Evolutionary conservation across 2,113 vertebrate species (phyloP).

Genomic region (Apus apus): DNA sequence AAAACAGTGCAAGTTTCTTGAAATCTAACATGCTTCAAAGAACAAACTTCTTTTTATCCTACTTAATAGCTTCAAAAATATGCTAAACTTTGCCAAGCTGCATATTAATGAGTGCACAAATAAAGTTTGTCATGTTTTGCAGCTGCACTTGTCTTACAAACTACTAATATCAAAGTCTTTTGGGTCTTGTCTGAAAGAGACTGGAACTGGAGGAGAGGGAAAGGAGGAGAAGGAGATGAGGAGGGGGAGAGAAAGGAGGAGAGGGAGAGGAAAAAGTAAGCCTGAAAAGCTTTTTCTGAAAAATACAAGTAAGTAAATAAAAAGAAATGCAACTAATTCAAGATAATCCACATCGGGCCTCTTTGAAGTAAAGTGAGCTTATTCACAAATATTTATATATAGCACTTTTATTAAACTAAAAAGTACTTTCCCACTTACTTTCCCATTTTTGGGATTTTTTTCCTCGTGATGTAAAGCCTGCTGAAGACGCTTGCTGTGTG

Average conservation of each 20-base stretch:
- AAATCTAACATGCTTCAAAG: not conserved
- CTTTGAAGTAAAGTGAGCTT: not conserved
- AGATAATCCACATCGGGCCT: not conserved
- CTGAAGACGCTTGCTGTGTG: not conserved
- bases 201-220: not conserved
- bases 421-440: constrained; percentile 52
- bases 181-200: not conserved
- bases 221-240: too few relatives aligned
- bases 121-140: not conserved
- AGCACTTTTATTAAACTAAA: not conserved
- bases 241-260: too few relatives aligned
- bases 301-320: not conserved
- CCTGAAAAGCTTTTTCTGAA: not conserved
- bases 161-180: not conserved
- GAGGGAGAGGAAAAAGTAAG: not conserved
- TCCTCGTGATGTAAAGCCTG: not conserved
- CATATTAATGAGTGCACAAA: not conserved
- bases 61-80: not conserved
- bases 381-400: not conserved
- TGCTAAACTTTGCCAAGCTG: not conserved
- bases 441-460: constrained; percentile 26
- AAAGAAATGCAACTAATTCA: not conserved
- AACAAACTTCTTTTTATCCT: not conserved
- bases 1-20: not conserved
- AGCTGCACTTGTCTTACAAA: not conserved